Base-by-base conservation (phyloP, 2,888 invertebrate genomes). In the Leptopterna dolabrata region DNA sequence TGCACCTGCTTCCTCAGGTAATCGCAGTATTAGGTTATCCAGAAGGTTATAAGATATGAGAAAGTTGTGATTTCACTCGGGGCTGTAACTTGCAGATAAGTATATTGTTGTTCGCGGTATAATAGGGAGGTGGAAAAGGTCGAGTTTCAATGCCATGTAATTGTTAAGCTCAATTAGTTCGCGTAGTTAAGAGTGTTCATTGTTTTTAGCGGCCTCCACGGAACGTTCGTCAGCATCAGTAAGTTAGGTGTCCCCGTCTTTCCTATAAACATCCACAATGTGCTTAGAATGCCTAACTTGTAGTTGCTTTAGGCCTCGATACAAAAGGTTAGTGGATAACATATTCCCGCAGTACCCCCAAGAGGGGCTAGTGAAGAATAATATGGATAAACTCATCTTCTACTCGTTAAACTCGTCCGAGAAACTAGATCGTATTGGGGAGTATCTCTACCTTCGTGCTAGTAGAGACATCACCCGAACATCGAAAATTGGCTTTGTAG, bases 301-400 rank as follows among this genome's bases (percentile, higher is more conserved):
- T 82, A 85, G 96, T 84, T 97, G 97, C 1, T 93, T 98, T 89
- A 94, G 97, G 90, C 98, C 98, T 36, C 95, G 99, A 87, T 99
- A 99, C 93, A 99, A 99, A 93, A 95, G 98, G 82, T 94, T 99
- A 83, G 99, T 99, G 24, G 99, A 99, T 93, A 98, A 98, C 93
- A 99, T 99, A 90, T 99, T 98, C 92, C 99, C 99, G 0, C 96
- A 96, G 0, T 96, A 96, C 90, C 97, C 98, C 4, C 96, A 97
- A 92, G 98, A 99, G 94, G 99, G 99, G 0, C 94, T 99, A 90
- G 97, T 98, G 91, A 98, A 98, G 92, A 96, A 96, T 90, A 99
- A 99, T 92, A 99, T 99, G 99, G 99, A 99, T 92, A 99, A 99
- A 92, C 94, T 99, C 91, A 98, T 97, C 6, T 99, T 98, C 93